These are phyloP conservation scores for Actias luna DNA, from an alignment of 2,888 invertebrate species.

Conservation along the genomic window DNA sequence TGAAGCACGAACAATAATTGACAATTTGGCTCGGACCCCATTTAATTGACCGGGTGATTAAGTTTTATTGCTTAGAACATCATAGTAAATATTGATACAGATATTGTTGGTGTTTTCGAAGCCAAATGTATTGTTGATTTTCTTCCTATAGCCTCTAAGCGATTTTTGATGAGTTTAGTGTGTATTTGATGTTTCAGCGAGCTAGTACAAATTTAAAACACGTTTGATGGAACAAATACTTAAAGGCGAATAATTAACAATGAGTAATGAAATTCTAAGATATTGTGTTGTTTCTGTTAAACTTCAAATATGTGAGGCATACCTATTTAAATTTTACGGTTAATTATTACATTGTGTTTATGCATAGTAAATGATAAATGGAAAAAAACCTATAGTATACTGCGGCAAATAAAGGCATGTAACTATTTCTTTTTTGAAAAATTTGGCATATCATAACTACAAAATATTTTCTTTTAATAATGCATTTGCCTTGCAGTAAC, in stretches of 20 bases:
- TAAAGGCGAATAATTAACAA: not conserved
- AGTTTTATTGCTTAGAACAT: conserved; percentile 51
- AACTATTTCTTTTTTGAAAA: conserved; percentile 48
- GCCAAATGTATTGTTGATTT: conserved; percentile 47
- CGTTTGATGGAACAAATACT: not conserved
- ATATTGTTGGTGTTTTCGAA: conserved; percentile 42
- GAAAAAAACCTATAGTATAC: too few species aligned
- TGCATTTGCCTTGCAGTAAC: conserved; percentile 40
- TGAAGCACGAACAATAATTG: conserved; percentile 47
- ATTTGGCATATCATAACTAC: conserved; percentile 38
- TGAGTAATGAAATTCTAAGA: conserved; percentile 10
- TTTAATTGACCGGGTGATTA: conserved; percentile 58
- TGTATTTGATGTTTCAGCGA: conserved; percentile 26
- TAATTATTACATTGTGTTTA: too few species aligned
- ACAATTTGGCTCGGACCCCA: conserved; percentile 42
- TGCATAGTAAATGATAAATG: too few species aligned
- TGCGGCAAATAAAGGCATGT: conserved; percentile 31
- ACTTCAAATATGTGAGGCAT: too few species aligned
- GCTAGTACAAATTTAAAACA: conserved; percentile 2
- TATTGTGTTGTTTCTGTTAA: not conserved
- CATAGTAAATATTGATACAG: conserved; percentile 58
- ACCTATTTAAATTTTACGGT: too few species aligned
- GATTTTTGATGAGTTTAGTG: conserved; percentile 61
- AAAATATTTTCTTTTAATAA: conserved; percentile 57
- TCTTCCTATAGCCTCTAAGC: conserved; percentile 59